Percentiles rank a stretch among this genome's conserved stretches.
These are phyloP conservation scores for Scopus umbretta DNA, from an alignment of 2,113 vertebrate species.

Conservation along the genomic window DNA sequence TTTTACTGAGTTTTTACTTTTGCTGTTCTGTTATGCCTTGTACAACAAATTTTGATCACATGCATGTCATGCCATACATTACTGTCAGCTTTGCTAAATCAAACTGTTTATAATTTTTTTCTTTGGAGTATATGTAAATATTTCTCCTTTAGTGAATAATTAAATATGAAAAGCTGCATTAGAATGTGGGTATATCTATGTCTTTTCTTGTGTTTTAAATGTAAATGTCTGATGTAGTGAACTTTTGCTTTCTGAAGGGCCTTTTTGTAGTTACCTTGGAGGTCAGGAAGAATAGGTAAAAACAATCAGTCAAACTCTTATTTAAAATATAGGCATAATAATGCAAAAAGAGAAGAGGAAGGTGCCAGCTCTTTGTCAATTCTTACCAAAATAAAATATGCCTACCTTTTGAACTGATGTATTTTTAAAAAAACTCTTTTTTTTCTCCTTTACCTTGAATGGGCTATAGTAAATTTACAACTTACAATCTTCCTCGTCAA, in stretches of 20 bases:
- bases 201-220: not conserved
- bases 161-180: not conserved
- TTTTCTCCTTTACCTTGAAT: not conserved
- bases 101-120: not conserved
- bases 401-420: not conserved
- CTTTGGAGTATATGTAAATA: not conserved
- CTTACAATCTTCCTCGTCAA: not conserved
- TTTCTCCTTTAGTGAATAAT: not conserved
- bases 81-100: not conserved
- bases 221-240: not conserved
- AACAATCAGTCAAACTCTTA: not conserved
- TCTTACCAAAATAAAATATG: not conserved
- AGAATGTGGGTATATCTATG: not conserved
- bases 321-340: not conserved
- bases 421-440: not conserved
- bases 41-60: not conserved
- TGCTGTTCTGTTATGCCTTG: not conserved
- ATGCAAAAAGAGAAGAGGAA: not conserved
- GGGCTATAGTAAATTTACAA: not conserved
- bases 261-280: not conserved
- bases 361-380: not conserved
- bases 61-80: not conserved
- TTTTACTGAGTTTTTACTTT: not conserved
- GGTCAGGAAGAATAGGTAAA: not conserved
- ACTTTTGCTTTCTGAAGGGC: not conserved